Evolutionary conservation across 2,888 invertebrate species (phyloP), one percentile per base, ranked within the genome.

Genomic region (Omphaloscelis lunosa): DNA sequence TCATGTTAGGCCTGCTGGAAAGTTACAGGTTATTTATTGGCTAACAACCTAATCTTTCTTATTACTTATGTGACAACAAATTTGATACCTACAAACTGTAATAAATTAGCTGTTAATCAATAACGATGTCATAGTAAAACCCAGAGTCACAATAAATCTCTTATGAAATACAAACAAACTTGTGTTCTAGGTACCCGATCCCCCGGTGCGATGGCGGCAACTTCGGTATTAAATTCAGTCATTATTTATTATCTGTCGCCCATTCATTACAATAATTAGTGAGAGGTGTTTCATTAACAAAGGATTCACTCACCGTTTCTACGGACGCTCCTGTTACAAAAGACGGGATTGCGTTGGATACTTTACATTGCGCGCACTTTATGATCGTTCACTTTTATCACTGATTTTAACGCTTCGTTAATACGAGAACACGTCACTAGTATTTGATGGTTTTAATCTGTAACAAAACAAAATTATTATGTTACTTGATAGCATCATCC

Each of bases 231-330:
- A 68, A 29, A 71, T 71, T 48, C 48, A n/a, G 48, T 17, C 23
- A 34, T 34, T n/a, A 53, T 45, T 70, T 56, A 79, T 58, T 41
- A 51, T 79, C 56, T 34, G 65, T 51, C 61, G 51, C 59, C 62
- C 56, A 75, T 82, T 75, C 7, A 69, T 75, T 58, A 83, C 51
- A 48, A 61, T 58, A 70, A 63, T 83, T 65, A 68, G 53, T 51
- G 68, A 41, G 34, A 59, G 67, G 69, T 73, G 51, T 79, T 71
- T 72, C 48, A 72, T 61, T 69, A 83, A 58, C 62, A 48, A 61
- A 61, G 20, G 63, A 58, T 72, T n/a, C 65, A 69, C 71, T 74
- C 68, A 69, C 67, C 62, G 23, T 62, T 34, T 67, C 41, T 61
- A 27, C 20, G 0, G 69, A 23, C 61, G 34, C 41, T 48, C 53